Evolutionary conservation across 2,797 vertebrate genomes (phyloP).

Genomic region (Margarornis squamiger): DNA sequence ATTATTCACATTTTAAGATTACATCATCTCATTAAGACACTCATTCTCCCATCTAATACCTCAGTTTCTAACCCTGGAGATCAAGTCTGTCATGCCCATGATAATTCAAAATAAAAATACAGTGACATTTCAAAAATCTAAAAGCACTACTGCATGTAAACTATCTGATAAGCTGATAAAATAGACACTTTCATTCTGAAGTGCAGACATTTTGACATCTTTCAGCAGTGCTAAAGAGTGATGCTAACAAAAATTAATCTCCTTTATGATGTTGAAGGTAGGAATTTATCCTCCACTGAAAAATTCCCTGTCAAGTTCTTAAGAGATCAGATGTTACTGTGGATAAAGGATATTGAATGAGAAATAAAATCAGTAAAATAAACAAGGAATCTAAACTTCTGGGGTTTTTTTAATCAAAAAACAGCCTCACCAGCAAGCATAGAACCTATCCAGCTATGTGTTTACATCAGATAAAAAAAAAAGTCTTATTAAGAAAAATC

Average conservation of each 20-base stretch:
- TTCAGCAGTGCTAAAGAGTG: background rate
- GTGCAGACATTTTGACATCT: conserved; percentile 12
- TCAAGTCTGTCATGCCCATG: background rate
- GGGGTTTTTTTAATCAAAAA: background rate
- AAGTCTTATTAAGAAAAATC: background rate
- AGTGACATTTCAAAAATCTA: conserved; percentile 1
- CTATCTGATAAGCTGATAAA: background rate
- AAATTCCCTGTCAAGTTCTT: background rate
- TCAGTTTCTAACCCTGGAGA: background rate
- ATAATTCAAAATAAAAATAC: background rate
- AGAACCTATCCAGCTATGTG: background rate
- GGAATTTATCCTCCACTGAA: background rate
- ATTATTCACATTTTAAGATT: background rate
- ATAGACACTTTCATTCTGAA: conserved; percentile 6
- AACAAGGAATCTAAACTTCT: background rate
- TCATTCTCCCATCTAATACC: background rate
- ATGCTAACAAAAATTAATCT: conserved; percentile 14
- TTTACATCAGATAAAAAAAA: background rate
- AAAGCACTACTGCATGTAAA: background rate
- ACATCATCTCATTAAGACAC: background rate
- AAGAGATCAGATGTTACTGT: background rate
- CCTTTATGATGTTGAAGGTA: background rate
- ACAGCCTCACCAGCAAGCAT: background rate
- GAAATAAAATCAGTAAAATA: background rate
- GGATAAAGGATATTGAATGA: background rate